Percentiles rank a stretch among this genome's conserved stretches.
phyloP scores from a whole-genome alignment of 1,140 invertebrate species.

The Physella acuta region DNA sequence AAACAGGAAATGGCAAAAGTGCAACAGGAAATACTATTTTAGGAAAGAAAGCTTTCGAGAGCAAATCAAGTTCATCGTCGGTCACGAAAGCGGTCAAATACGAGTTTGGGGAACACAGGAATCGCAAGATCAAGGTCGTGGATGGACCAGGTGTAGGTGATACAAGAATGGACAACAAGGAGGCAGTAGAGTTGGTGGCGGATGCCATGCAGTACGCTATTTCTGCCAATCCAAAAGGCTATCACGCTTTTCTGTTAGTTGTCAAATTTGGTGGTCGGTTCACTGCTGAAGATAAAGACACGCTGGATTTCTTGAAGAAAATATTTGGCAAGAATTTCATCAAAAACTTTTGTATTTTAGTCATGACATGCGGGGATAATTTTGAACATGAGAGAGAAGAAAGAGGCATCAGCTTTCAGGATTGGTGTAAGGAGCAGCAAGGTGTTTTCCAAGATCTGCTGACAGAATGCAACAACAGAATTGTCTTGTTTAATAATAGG shows the following conservation, averaged over 20 bases:
- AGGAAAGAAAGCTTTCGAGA: not conserved
- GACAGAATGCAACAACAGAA: conserved; percentile 6
- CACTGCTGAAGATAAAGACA: not conserved
- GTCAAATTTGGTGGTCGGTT: not conserved
- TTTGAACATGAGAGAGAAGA: not conserved
- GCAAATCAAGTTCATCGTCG: not conserved
- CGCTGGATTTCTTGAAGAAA: not conserved
- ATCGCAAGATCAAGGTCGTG: conserved; percentile 4
- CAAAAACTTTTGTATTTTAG: not conserved
- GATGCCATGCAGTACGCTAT: not conserved
- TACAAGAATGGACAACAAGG: not conserved
- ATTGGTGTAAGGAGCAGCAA: not conserved
- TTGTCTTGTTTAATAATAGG: conserved; percentile 10
- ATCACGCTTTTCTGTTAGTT: conserved; percentile 1
- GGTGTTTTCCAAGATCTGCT: not conserved
- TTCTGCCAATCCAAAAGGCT: not conserved
- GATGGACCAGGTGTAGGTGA: conserved; percentile 18
- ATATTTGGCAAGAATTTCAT: conserved; percentile 8
- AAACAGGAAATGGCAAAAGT: conserved; percentile 21
- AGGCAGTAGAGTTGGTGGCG: not conserved
- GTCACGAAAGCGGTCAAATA: not conserved
- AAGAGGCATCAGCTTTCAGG: not conserved
- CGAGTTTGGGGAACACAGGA: not conserved
- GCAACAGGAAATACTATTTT: conserved; percentile 14
- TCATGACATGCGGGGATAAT: conserved; percentile 4